Base-by-base conservation (phyloP, 2,888 invertebrate species). In the Hydropsyche betteni region DNA sequence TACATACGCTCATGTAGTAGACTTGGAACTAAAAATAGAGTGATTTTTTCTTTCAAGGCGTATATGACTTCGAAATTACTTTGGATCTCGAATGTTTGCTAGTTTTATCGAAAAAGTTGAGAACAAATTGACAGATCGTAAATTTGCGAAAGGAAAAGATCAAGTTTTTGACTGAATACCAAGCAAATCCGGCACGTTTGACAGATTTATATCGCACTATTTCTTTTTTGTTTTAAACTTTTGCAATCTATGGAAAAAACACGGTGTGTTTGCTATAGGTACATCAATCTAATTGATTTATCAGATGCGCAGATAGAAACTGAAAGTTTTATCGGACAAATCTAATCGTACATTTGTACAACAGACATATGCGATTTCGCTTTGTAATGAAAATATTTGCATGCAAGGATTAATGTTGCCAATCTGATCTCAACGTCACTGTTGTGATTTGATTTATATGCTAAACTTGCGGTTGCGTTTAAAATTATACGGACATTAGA, bases 51-150 rank as follows among this genome's bases (percentile, higher is more conserved):
- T 44, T 8, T 44, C 10, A 6, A 24, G 36, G 36, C 64, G 64
- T 12, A 64, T 36, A 64, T 44, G 34, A 64, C 64, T 64, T 64
- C n/a, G 34, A 64, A 64, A 64, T 64, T 64, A 36, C 64, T 64
- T 64, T 36, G 64, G 34, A 64, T 10, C 64, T 64, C 64, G 64
- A 36, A 64, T 64, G 64, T 64, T 64, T 64, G 64, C 64, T 64
- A 64, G 64, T 64, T 64, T 64, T 64, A 64, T 64, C 64, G 64
- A 64, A 64, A 64, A 64, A 64, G 64, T 64, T 64, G n/a, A 10
- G 34, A 55, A 36, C 34, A 64, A 64, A 64, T 64, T 64, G 64
- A 64, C 64, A 64, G 5, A 12, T 64, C 64, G 64, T 64, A 64
- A 64, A 64, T 64, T 64, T 55, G 24, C 12, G 33, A 34, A 24